Base-by-base conservation (phyloP, 2,888 invertebrate species). In the Leptopilina syphax region DNA sequence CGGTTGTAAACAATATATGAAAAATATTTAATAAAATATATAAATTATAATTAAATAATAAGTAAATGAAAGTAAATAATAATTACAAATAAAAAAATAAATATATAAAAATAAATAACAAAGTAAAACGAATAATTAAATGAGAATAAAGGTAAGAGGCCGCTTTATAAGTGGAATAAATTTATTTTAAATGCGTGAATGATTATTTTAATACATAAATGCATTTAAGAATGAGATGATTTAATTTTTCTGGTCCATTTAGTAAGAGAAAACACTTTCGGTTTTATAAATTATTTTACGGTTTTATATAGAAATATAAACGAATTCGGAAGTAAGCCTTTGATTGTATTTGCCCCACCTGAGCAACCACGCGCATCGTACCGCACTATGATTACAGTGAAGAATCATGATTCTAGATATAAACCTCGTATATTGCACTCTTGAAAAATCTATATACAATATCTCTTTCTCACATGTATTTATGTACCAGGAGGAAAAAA, bases 351-450 rank as follows among this genome's bases (percentile, higher is more conserved):
- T 44, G 70, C 65, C 60, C 77, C 80, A 76, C 4, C 77, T 77
- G 77, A 44, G 77, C 67, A 80, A 65, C 77, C 77, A 76, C 60
- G 80, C 63, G 80, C 50, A 80, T 77, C 80, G 60, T 73, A 78
- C 44, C 80, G 60, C 65, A 78, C 44, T 67, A 44, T 80, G 78
- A 65, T 80, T 78, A 76, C 67, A 47, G 67, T 44, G 18, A 9
- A 67, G n/a, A 67, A 47, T 67, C 13, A 67, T 41, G 44, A 67
- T 47, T 67, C 67, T 47, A 67, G 47, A 63, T 63, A 24, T 63
- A 63, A 63, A 63, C 60, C 60, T 60, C 18, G 10, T n/a, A 50
- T 50, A 50, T 50, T 60, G 13, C 60, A 60, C 63, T 63, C 24
- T 8, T 1, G 63, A 24, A 63, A 63, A 63, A 63, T 63, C 18